These are phyloP conservation scores for Drosophila ustulata DNA, from an alignment of 2,888 invertebrate species.

Conservation along the genomic window DNA sequence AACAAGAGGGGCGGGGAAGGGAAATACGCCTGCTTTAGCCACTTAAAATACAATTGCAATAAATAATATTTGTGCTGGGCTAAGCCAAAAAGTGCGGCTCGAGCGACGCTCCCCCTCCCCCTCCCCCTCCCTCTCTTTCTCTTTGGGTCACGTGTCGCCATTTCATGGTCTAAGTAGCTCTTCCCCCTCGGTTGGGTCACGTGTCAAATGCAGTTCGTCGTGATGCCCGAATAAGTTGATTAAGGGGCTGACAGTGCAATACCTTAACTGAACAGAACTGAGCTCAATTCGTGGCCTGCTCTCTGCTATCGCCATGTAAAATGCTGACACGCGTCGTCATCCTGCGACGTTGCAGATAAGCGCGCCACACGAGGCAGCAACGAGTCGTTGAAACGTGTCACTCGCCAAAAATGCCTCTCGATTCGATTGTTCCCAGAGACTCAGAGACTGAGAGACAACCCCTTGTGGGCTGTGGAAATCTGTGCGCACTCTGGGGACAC, in stretches of 20 bases:
- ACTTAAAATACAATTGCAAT: slow-evolving; percentile 82
- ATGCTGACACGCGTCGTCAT: slow-evolving; percentile 81
- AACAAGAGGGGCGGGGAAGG: slow-evolving; percentile 24
- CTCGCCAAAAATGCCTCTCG: slow-evolving; percentile 47
- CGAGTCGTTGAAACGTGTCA: slow-evolving; percentile 75
- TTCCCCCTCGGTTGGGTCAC: slow-evolving; percentile 42
- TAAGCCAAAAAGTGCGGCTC: slow-evolving; percentile 66
- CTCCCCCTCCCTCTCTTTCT: neutral
- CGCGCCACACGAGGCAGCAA: slow-evolving; percentile 48
- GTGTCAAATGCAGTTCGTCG: slow-evolving; percentile 65
- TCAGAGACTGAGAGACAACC: neutral
- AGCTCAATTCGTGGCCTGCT: neutral
- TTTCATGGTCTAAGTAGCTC: slow-evolving; percentile 78
- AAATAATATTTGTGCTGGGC: slow-evolving; percentile 80
- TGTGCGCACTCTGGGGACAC: slow-evolving; percentile 50
- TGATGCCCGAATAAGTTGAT: slow-evolving; percentile 80
- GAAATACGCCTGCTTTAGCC: slow-evolving; percentile 33
- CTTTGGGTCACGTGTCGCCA: slow-evolving; percentile 77
- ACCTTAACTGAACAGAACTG: neutral
- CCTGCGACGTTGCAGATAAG: slow-evolving; percentile 65
- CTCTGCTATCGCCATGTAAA: slow-evolving; percentile 74
- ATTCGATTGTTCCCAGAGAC: slow-evolving; percentile 53
- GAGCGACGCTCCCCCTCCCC: slow-evolving; percentile 34
- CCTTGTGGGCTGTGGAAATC: slow-evolving; percentile 32
- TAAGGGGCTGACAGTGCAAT: slow-evolving; percentile 33